phyloP scores from a whole-genome alignment of 2,797 vertebrate species.

The Rhabdophis nuchalis region DNA sequence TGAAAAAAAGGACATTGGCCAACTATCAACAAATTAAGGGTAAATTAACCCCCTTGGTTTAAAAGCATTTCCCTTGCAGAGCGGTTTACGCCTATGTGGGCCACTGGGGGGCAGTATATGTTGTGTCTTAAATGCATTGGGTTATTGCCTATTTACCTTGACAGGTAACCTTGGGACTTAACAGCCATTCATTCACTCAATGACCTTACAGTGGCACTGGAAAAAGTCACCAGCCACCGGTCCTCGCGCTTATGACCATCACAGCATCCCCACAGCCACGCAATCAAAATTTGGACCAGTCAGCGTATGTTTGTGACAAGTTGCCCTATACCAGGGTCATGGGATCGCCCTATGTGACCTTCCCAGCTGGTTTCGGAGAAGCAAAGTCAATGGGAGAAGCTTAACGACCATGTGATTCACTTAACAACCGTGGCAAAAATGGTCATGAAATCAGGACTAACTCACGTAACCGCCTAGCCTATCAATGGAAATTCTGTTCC shows the following conservation, averaged over 20 bases:
- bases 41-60: background rate
- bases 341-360: background rate
- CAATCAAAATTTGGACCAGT: background rate
- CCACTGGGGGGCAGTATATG: background rate
- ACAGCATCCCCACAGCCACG: background rate
- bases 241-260: background rate
- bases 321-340: background rate
- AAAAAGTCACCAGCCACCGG: background rate
- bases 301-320: background rate
- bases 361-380: background rate
- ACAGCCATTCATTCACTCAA: background rate
- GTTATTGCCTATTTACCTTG: background rate
- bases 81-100: background rate
- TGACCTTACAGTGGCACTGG: background rate
- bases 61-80: background rate
- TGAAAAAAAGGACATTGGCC: background rate
- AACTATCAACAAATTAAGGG: background rate
- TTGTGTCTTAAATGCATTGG: background rate
- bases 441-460: background rate
- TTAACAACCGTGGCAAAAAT: background rate
- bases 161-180: background rate
- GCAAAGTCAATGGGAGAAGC: background rate
- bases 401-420: background rate
- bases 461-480: background rate
- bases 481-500: background rate